Evolutionary conservation across 2,113 vertebrate species (phyloP).

Genomic region (Trichechus manatus): DNA sequence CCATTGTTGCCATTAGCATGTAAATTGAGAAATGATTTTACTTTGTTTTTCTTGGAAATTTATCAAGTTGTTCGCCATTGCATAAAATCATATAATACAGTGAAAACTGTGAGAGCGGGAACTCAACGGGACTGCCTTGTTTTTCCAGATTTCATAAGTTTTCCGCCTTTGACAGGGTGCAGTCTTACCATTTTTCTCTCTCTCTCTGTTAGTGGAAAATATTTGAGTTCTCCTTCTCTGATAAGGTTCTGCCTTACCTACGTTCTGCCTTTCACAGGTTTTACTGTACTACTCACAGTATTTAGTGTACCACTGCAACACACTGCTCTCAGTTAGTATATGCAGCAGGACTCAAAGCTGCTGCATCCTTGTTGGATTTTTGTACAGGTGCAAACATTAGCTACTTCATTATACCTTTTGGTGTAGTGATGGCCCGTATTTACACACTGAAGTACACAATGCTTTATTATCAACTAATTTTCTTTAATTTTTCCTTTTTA

Average conservation of each 20-base stretch:
- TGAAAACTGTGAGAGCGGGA: too few relatives aligned
- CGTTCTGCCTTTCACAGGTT: too few relatives aligned
- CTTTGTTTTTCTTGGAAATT: background rate
- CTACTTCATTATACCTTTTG: background rate
- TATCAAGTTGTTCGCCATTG: background rate
- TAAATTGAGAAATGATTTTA: background rate
- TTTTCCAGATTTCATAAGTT: too few relatives aligned
- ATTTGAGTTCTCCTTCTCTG: too few relatives aligned
- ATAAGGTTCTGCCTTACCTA: too few relatives aligned
- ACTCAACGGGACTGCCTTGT: too few relatives aligned
- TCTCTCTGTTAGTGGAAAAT: too few relatives aligned
- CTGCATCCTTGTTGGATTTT: background rate
- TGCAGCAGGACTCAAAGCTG: background rate
- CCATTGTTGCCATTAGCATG: too few relatives aligned
- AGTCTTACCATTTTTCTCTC: too few relatives aligned
- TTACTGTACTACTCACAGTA: background rate
- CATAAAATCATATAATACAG: background rate
- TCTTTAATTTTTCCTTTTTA: background rate
- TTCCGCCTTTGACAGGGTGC: too few relatives aligned
- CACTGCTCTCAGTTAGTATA: accelerated
- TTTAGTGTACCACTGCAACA: background rate
- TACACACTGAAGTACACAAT: background rate
- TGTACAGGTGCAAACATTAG: background rate
- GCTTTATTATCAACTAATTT: background rate
- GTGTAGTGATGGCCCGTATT: background rate